Conservation (phyloP, 2,797 vertebrate species). For the Varecia variegata region DNA sequence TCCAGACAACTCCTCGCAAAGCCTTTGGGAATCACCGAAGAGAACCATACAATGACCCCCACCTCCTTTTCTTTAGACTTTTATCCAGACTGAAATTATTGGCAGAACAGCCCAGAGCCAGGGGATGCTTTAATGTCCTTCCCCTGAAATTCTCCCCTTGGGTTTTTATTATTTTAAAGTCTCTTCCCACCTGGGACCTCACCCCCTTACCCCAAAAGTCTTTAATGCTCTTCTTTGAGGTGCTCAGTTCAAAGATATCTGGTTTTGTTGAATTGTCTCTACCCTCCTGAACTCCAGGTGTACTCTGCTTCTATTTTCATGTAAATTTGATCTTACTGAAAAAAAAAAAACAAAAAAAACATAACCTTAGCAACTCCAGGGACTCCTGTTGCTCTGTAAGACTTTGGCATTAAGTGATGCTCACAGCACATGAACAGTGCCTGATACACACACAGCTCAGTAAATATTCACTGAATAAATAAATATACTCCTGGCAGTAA, state of each 20-base stretch:
- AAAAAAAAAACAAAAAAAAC: not conserved
- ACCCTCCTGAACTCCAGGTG: not conserved
- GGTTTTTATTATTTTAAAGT: not conserved
- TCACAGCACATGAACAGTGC: not conserved
- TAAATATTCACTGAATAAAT: not conserved
- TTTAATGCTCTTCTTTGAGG: not conserved
- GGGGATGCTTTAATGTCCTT: not conserved
- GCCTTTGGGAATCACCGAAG: not conserved
- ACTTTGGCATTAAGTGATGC: not conserved
- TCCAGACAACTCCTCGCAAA: not conserved
- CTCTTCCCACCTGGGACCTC: not conserved
- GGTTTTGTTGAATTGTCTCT: not conserved
- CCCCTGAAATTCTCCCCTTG: not conserved
- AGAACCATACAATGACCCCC: not conserved
- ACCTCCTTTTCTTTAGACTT: not conserved
- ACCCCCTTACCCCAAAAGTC: not conserved
- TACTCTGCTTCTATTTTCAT: not conserved
- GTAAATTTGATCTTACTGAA: not conserved
- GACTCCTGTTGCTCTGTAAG: not conserved
- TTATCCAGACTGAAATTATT: not conserved
- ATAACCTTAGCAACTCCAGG: not conserved
- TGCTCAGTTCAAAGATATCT: not conserved
- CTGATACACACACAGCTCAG: not conserved
- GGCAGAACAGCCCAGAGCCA: not conserved
- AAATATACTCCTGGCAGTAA: not conserved